Conservation (phyloP, 2,113 vertebrate species). For the Thalassoma bifasciatum region DNA sequence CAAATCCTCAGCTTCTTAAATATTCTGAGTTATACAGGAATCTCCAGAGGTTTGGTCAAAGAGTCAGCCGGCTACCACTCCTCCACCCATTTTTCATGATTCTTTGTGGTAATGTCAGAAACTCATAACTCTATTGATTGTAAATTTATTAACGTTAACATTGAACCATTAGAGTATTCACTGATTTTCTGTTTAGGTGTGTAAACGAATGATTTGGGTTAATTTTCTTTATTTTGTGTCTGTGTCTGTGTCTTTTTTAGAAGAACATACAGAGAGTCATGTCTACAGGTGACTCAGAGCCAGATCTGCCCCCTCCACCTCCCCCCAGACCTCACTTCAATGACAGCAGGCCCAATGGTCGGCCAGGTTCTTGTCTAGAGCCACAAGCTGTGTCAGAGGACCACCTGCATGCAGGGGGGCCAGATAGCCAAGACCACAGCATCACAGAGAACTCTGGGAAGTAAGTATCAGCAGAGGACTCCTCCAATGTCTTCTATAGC, state of each 20-base stretch:
- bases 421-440: conserved; percentile 74
- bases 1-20: too few relatives aligned
- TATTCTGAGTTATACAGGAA: too few relatives aligned
- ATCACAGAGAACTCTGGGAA: conserved; percentile 78
- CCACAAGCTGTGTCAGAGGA: conserved; percentile 65
- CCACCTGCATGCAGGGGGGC: conserved; percentile 67
- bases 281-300: conserved; percentile 83
- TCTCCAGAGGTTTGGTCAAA: too few relatives aligned
- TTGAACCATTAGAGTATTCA: too few relatives aligned
- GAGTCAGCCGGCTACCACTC: too few relatives aligned
- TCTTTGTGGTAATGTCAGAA: too few relatives aligned
- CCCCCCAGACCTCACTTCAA: conserved; percentile 73
- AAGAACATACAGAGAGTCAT: conserved; percentile 85
- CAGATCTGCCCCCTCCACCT: conserved; percentile 74
- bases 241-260: conserved; percentile 21
- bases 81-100: too few relatives aligned
- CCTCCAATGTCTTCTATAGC: background rate
- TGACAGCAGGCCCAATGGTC: conserved; percentile 65
- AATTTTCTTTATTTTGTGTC: background rate
- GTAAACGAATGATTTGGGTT: too few relatives aligned
- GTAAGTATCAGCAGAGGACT: conserved; percentile 77
- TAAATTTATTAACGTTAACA: too few relatives aligned
- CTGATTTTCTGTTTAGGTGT: too few relatives aligned
- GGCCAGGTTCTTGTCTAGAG: conserved; percentile 65
- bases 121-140: too few relatives aligned